Conservation (phyloP, 2,113 vertebrate species). For the Pomatostomus ruficeps region DNA sequence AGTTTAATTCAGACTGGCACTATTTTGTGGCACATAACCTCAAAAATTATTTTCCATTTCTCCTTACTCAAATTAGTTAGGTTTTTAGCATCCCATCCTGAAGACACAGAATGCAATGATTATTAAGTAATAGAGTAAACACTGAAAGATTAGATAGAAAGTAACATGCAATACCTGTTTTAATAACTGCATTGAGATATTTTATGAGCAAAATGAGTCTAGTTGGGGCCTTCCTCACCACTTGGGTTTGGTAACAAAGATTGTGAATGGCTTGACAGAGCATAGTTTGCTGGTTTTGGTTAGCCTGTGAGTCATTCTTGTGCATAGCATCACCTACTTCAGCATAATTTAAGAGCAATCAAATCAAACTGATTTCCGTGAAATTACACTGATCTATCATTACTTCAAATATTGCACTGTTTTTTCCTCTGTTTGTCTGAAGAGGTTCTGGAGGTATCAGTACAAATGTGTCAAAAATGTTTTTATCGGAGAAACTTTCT, state of each 20-base stretch:
- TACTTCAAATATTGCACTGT: not conserved
- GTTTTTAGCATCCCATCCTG: not conserved
- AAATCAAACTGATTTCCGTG: not conserved
- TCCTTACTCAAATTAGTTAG: not conserved
- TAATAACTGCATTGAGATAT: not conserved
- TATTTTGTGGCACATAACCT: not conserved
- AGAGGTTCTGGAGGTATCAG: not conserved
- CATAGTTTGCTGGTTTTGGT: not conserved
- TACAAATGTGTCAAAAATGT: not conserved
- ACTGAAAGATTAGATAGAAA: not conserved
- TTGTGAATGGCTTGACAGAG: not conserved
- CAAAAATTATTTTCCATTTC: not conserved
- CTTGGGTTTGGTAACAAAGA: not conserved
- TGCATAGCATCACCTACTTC: not conserved
- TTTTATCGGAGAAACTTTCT: not conserved
- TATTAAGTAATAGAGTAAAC: not conserved
- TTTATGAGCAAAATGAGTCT: not conserved
- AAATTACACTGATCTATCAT: not conserved
- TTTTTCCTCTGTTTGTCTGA: not conserved
- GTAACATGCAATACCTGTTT: not conserved
- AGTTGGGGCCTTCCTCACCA: not conserved
- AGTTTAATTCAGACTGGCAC: not conserved
- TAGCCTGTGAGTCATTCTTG: not conserved
- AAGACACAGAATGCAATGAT: not conserved
- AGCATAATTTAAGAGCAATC: not conserved